These are phyloP conservation scores for Rostratula benghalensis DNA, from an alignment of 2,113 vertebrate genomes.

Conservation along the genomic window DNA sequence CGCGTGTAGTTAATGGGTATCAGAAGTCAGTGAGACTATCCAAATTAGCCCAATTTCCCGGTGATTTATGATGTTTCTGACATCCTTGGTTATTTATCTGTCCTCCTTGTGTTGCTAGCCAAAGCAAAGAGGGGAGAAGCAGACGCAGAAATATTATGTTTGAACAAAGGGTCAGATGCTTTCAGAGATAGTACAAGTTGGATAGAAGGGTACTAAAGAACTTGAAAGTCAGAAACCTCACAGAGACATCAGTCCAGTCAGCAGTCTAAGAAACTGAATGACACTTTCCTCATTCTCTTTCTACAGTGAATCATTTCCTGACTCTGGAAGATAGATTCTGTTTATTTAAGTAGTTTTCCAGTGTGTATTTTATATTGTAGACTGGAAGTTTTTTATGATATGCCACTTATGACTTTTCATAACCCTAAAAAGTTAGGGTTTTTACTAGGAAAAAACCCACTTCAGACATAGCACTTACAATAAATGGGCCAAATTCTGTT, in stretches of 20 bases:
- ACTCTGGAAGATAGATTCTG: constrained; percentile 59
- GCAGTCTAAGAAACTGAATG: background rate
- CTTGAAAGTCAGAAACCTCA: background rate
- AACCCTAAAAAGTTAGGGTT: constrained; percentile 6
- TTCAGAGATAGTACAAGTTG: background rate
- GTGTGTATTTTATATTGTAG: constrained; percentile 44
- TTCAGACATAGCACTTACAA: constrained; percentile 15
- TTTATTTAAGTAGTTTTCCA: constrained; percentile 73
- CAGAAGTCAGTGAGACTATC: constrained; percentile 36
- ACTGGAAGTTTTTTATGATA: constrained; percentile 58
- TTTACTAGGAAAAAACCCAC: constrained; percentile 19
- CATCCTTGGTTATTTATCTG: constrained; percentile 18
- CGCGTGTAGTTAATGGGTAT: background rate
- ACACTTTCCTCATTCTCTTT: constrained; percentile 9
- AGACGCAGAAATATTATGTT: background rate
- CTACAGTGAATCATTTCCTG: constrained; percentile 13
- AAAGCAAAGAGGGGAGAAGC: constrained; percentile 30
- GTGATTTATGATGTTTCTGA: constrained; percentile 51
- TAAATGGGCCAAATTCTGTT: constrained; percentile 27
- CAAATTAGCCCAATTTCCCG: constrained; percentile 36
- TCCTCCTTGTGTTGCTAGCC: background rate
- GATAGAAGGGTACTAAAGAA: background rate
- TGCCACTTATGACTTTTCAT: constrained; percentile 32
- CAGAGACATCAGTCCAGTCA: background rate
- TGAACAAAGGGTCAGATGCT: background rate